These are phyloP conservation scores for Tenualosa thibaudeaui DNA, from an alignment of 2,797 vertebrate genomes.

Conservation along the genomic window DNA sequence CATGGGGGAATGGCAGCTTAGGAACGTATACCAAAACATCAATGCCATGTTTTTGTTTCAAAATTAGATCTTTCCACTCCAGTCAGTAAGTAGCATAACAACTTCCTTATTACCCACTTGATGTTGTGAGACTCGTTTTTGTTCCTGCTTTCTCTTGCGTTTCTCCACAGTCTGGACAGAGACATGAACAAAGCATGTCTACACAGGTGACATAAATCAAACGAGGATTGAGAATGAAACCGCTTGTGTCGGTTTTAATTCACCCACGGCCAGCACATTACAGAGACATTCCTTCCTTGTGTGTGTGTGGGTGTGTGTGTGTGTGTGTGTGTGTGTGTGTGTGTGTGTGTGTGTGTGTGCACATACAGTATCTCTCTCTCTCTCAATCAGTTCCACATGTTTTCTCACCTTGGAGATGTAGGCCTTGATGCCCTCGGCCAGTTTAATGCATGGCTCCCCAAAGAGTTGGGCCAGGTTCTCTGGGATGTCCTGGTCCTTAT, in stretches of 20 bases:
- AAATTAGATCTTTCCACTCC: conserved; percentile 3
- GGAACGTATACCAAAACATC: background rate
- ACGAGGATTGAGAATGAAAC: background rate
- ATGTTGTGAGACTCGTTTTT: background rate
- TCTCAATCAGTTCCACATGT: background rate
- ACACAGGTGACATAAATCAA: background rate
- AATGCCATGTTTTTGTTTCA: background rate
- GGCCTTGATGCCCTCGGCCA: conserved; percentile 83
- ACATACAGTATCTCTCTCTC: background rate
- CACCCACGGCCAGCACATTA: background rate
- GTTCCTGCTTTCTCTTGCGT: background rate
- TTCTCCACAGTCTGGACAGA: background rate
- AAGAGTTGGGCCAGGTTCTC: conserved; percentile 77
- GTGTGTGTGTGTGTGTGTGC: background rate
- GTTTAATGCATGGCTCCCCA: conserved; percentile 82
- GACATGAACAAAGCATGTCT: background rate
- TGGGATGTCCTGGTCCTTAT: conserved; percentile 75
- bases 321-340: conserved; percentile 13
- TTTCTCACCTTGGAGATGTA: conserved; percentile 80
- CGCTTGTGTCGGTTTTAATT: background rate
- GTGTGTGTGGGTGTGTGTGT: conserved; percentile 28
- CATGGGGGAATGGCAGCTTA: background rate
- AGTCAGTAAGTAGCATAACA: background rate
- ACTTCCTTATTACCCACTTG: background rate
- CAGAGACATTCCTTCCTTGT: background rate